Evolutionary conservation across 2,797 vertebrate genomes (phyloP).

Genomic region (Chelidonichthys spinosus): DNA sequence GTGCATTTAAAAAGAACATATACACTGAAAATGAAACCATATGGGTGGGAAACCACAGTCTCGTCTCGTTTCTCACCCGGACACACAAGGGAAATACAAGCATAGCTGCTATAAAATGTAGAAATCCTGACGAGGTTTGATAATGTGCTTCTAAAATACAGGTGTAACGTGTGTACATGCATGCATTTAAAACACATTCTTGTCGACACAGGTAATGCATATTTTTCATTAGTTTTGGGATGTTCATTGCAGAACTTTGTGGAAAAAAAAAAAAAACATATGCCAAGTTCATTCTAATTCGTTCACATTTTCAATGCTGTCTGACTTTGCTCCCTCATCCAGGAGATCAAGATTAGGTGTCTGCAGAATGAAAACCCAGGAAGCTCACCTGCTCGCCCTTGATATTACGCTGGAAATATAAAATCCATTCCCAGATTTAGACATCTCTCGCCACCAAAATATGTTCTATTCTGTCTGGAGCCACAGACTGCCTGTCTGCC

Average conservation of each 20-base stretch:
- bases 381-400: conserved; percentile 83
- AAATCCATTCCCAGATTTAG: conserved; percentile 84
- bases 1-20: conserved; percentile 14
- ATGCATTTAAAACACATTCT: conserved; percentile 46
- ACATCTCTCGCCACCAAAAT: conserved; percentile 77
- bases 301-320: conserved; percentile 67
- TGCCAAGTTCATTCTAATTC: conserved; percentile 69
- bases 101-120: conserved; percentile 9
- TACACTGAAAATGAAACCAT: conserved; percentile 32
- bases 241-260: conserved; percentile 51
- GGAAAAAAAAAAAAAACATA: conserved; percentile 44
- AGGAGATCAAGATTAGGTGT: conserved; percentile 81
- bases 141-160: conserved; percentile 6
- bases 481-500: conserved; percentile 73
- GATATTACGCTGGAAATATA: conserved; percentile 82
- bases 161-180: conserved; percentile 20
- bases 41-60: conserved; percentile 12
- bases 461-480: conserved; percentile 77
- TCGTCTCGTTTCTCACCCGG: conserved; percentile 24
- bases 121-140: conserved; percentile 7
- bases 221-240: conserved; percentile 58
- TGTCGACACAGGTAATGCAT: conserved; percentile 30
- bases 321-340: conserved; percentile 74
- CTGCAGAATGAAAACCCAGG: conserved; percentile 80
- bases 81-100: neutral